Percentiles rank a stretch among this genome's conserved stretches.
Evolutionary conservation across 23 tunicate genomes (phyloP).

Genomic region (Botrylloides violaceus): DNA sequence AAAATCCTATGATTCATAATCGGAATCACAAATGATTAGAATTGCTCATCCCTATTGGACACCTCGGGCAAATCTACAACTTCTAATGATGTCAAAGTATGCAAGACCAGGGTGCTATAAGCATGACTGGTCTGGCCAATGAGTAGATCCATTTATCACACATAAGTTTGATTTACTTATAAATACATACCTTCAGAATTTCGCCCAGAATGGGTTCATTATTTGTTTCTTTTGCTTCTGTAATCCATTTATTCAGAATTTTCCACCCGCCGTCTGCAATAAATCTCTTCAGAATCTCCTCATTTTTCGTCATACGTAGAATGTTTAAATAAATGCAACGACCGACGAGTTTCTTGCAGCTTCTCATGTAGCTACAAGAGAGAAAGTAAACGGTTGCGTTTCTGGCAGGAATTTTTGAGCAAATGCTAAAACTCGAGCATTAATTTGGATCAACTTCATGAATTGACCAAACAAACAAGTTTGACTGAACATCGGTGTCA

Average conservation of each 20-base stretch:
- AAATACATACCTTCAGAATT: constrained; percentile 60
- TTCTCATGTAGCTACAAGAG: constrained; percentile 46
- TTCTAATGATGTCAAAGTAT: neutral
- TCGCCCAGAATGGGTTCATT: constrained; percentile 56
- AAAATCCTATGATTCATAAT: too few species aligned
- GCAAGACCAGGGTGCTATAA: neutral
- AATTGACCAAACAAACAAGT: neutral
- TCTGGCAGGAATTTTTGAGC: too few species aligned
- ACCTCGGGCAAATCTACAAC: too few species aligned
- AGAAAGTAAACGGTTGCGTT: too few species aligned
- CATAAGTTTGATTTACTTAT: neutral
- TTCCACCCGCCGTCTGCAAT: constrained; percentile 76
- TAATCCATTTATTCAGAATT: constrained; percentile 55
- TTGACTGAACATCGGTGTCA: too few species aligned
- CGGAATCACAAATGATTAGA: too few species aligned
- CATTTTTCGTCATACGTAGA: constrained; percentile 40
- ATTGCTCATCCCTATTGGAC: too few species aligned
- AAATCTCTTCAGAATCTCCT: constrained; percentile 45
- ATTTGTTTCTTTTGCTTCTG: constrained; percentile 67
- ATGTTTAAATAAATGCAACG: constrained; percentile 81
- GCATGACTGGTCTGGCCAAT: neutral
- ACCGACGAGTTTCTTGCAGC: constrained; percentile 47
- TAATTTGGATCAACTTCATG: too few species aligned
- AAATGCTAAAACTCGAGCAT: too few species aligned
- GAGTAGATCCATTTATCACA: neutral